These are phyloP conservation scores for Odontesthes bonariensis DNA, from an alignment of 2,113 vertebrate genomes.

Conservation along the genomic window DNA sequence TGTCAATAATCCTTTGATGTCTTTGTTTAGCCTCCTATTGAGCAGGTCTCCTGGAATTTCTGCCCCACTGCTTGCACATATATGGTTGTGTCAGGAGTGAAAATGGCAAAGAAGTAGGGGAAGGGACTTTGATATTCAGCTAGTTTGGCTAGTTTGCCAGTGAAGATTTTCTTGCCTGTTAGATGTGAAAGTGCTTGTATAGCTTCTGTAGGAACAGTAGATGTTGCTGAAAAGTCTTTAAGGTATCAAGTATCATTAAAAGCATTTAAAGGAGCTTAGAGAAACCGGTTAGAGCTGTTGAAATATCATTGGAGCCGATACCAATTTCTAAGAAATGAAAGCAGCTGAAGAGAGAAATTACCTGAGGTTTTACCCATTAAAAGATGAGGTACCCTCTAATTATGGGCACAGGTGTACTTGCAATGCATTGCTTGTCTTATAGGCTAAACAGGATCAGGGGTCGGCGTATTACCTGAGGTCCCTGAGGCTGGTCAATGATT, in stretches of 20 bases:
- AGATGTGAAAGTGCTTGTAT: not conserved
- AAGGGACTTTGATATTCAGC: no score
- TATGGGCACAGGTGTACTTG: not conserved
- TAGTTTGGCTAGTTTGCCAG: no score
- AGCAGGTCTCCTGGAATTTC: conserved; percentile 50
- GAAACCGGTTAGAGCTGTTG: not conserved
- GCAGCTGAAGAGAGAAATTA: not conserved
- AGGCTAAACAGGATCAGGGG: not conserved
- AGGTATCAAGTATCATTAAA: conserved; percentile 4
- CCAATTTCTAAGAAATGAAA: not conserved
- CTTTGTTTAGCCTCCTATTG: conserved; percentile 52
- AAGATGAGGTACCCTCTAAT: not conserved
- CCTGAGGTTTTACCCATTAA: not conserved
- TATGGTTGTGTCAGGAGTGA: conserved; percentile 41
- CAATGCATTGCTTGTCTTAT: not conserved
- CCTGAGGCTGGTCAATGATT: conserved; percentile 76
- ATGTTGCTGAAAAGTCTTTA: not conserved
- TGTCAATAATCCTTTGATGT: conserved; percentile 66
- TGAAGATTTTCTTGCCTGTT: not conserved
- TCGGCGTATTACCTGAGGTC: conserved; percentile 69
- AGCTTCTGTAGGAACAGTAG: not conserved
- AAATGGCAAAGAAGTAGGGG: conserved; percentile 26
- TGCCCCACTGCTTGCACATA: conserved; percentile 44
- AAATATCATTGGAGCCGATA: not conserved
- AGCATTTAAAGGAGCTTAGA: not conserved